Conservation (phyloP, 2,888 invertebrate genomes). For the Xiphydria camelus region DNA sequence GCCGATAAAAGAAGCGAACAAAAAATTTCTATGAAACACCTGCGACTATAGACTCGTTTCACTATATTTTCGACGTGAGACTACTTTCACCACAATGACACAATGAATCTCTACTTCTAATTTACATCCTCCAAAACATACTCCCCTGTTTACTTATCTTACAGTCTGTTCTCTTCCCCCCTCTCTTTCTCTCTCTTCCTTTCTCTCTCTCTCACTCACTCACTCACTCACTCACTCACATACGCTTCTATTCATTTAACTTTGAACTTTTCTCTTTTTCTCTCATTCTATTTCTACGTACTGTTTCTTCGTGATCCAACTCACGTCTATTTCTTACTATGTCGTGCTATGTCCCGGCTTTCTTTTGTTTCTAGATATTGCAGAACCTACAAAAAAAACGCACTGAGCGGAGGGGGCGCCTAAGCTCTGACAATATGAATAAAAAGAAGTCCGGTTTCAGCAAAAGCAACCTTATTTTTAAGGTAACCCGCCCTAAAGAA, state of each 20-base stretch:
- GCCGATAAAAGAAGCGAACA: too few relatives aligned
- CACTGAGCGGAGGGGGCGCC: conserved; percentile 95
- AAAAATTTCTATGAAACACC: too few relatives aligned
- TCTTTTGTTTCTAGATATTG: conserved; percentile 95
- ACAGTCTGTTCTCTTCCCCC: not conserved
- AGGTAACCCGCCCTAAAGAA: conserved; percentile 79
- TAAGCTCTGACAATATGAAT: conserved; percentile 86
- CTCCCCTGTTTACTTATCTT: too few relatives aligned
- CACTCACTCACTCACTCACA: conserved; percentile 21
- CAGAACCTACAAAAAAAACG: conserved; percentile 99
- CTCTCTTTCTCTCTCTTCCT: conserved; percentile 22
- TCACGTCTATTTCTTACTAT: conserved; percentile 25
- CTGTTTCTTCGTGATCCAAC: too few relatives aligned
- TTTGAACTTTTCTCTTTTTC: conserved; percentile 26
- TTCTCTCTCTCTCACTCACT: conserved; percentile 41
- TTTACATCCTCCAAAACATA: too few relatives aligned
- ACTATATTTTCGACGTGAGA: too few relatives aligned
- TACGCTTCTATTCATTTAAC: conserved; percentile 4
- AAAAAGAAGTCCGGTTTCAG: conserved; percentile 90
- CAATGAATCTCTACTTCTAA: too few relatives aligned
- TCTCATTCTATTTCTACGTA: conserved; percentile 42
- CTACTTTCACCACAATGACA: too few relatives aligned
- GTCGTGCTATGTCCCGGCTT: conserved; percentile 71
- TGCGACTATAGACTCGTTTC: not conserved
- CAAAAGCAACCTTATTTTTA: conserved; percentile 98